Evolutionary conservation across 2,888 invertebrate species (phyloP), one percentile per base, ranked within the genome.

Genomic region (Dasypolia templi): DNA sequence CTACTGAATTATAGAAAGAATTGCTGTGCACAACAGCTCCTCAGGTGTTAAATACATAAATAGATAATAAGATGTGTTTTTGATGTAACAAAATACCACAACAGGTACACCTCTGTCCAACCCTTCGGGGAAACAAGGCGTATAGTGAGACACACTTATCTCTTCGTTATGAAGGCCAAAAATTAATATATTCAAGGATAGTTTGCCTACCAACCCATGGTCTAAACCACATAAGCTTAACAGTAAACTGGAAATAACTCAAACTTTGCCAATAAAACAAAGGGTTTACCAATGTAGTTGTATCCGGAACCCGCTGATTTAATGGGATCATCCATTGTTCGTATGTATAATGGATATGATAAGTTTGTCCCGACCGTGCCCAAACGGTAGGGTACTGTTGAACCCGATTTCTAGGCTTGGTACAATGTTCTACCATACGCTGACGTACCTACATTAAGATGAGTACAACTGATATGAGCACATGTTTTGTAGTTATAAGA

Each of bases 251-350:
- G 39, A 75, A 75, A 83, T 79, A 84, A 68, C 56, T 56, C 26
- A 70, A 82, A 82, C 76, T 82, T 80, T 75, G 35, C 61, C 65
- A 82, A 84, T 82, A 82, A 78, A 84, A 76, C 70, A 72, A 83
- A 80, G 71, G 79, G 68, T 75, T 68, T 62, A 49, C 76, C 69
- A 62, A 82, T 76, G 63, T 65, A 71, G 64, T 44, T 56, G 35
- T 72, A 42, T 61, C 22, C 51, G 62, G 56, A 63, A 74, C 32
- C 64, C 46, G 22, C 19, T 49, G 67, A 65, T 74, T 46, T 72
- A 80, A 77, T 72, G n/a, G 58, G 63, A 51, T 77, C 56, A 80
- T 77, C 73, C 42, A 59, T 80, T 77, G 72, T 58, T 49, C n/a
- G 42, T 72, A 56, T 79, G 61, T 79, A 55, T 78, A 42, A 78